Percentiles rank a stretch among this genome's conserved stretches.
These are phyloP conservation scores for Esox masquinongy DNA, from an alignment of 2,797 vertebrate species.

Conservation along the genomic window DNA sequence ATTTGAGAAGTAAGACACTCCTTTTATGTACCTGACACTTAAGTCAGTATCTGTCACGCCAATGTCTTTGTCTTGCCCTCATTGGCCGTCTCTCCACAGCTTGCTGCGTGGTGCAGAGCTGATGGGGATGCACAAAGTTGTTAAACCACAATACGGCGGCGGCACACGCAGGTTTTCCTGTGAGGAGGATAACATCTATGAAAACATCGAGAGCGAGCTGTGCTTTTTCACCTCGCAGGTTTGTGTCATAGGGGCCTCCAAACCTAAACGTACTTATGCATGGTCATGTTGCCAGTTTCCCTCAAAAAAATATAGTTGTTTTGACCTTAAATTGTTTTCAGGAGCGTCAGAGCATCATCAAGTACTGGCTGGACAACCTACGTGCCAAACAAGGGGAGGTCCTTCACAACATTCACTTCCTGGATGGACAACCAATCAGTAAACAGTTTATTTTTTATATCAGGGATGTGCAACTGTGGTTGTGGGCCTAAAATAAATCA, in stretches of 20 bases:
- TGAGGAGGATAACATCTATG: conserved; percentile 93
- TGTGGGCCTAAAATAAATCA: too few species aligned
- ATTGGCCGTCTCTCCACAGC: conserved; percentile 61
- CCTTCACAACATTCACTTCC: conserved; percentile 91
- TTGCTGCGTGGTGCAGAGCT: conserved; percentile 89
- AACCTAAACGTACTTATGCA: neutral
- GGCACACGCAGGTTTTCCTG: conserved; percentile 88
- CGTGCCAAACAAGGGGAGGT: conserved; percentile 89
- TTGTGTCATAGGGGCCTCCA: conserved; percentile 22
- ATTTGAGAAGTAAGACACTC: conserved; percentile 82
- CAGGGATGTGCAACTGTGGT: neutral
- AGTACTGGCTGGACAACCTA: conserved; percentile 92
- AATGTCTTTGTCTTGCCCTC: conserved; percentile 10
- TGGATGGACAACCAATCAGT: conserved; percentile 95
- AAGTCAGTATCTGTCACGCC: neutral
- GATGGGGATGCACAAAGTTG: conserved; percentile 85
- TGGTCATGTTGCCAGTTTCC: neutral
- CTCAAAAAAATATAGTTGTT: neutral
- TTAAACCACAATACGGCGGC: conserved; percentile 89
- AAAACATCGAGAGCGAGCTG: conserved; percentile 90
- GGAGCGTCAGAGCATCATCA: conserved; percentile 93
- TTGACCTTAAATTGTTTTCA: conserved; percentile 36
- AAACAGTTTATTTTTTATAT: conserved; percentile 46
- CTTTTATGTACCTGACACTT: neutral
- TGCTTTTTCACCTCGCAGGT: conserved; percentile 94